Percentiles rank a stretch among this genome's conserved stretches.
These are phyloP conservation scores for Drosophila pachea DNA, from an alignment of 1,140 invertebrate genomes.

Conservation along the genomic window DNA sequence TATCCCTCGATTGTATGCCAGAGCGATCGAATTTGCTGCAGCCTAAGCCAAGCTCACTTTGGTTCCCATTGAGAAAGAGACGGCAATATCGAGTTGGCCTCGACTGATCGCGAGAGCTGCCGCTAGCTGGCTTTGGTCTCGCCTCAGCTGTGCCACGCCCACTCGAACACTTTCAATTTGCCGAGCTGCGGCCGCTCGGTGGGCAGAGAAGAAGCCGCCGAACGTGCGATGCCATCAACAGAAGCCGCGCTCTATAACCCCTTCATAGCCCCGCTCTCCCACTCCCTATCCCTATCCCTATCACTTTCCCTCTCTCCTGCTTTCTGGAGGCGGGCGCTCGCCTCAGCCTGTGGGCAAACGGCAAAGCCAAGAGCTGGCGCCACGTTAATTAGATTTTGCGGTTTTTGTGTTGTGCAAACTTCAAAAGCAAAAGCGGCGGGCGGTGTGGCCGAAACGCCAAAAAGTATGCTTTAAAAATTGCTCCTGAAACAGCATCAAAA, in stretches of 20 bases:
- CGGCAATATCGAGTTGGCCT: not conserved
- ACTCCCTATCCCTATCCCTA: not conserved
- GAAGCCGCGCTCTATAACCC: slow-evolving; percentile 32
- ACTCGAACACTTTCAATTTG: slow-evolving; percentile 59
- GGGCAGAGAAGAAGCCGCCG: slow-evolving; percentile 7
- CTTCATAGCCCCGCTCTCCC: not conserved
- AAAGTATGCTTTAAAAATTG: slow-evolving; percentile 72
- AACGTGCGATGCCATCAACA: too few relatives aligned
- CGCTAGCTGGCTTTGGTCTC: slow-evolving; percentile 10
- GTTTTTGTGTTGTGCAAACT: slow-evolving; percentile 77
- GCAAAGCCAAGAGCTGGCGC: slow-evolving; percentile 65
- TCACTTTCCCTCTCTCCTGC: not conserved
- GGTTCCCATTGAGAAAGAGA: too few relatives aligned
- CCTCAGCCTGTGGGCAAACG: slow-evolving; percentile 30
- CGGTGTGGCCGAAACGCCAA: slow-evolving; percentile 52
- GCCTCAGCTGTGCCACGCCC: slow-evolving; percentile 15
- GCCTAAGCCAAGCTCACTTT: too few relatives aligned
- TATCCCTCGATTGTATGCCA: too few relatives aligned
- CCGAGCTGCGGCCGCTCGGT: slow-evolving; percentile 18
- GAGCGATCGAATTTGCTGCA: too few relatives aligned
- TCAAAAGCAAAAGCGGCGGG: slow-evolving; percentile 65
- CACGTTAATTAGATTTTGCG: slow-evolving; percentile 77
- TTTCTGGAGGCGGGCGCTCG: not conserved
- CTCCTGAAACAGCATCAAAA: slow-evolving; percentile 67
- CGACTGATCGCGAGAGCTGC: not conserved